Percentiles rank a stretch among this genome's conserved stretches.
These are phyloP conservation scores for Microcebus tavaratra DNA, from an alignment of 2,113 vertebrate species.

Conservation along the genomic window DNA sequence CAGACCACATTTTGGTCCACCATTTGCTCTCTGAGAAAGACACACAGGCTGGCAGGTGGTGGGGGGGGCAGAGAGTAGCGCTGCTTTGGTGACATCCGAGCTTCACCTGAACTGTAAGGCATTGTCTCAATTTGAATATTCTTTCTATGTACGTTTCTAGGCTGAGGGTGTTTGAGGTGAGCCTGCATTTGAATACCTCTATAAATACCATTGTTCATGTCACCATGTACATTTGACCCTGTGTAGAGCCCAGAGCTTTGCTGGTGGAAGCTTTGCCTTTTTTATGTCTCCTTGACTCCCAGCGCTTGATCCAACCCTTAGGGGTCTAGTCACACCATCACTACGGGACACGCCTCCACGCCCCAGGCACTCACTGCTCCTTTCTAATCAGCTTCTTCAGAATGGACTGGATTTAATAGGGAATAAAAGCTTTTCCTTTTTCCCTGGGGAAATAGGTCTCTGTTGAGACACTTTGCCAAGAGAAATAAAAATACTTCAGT, in stretches of 20 bases:
- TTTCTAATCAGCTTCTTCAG: not conserved
- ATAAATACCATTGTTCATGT: not conserved
- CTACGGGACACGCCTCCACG: not conserved
- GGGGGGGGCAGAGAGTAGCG: not conserved
- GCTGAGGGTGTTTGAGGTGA: not conserved
- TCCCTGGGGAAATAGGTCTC: not conserved
- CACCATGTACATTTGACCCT: not conserved
- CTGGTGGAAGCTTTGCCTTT: not conserved
- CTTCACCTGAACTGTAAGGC: not conserved
- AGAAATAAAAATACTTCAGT: slow-evolving; percentile 6
- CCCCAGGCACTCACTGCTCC: not conserved
- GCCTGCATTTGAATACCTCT: not conserved
- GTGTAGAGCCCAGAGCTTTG: no score
- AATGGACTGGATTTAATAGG: not conserved
- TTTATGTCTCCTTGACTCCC: not conserved
- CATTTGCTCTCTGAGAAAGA: not conserved
- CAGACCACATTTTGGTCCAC: not conserved
- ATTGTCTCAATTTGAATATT: not conserved
- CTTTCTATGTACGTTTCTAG: not conserved
- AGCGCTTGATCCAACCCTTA: no score
- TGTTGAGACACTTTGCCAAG: not conserved
- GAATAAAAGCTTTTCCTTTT: not conserved
- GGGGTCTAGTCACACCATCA: not conserved
- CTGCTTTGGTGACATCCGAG: not conserved
- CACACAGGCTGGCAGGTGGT: no score